Conservation (phyloP, 2,113 vertebrate genomes). For the Sceloporus undulatus region DNA sequence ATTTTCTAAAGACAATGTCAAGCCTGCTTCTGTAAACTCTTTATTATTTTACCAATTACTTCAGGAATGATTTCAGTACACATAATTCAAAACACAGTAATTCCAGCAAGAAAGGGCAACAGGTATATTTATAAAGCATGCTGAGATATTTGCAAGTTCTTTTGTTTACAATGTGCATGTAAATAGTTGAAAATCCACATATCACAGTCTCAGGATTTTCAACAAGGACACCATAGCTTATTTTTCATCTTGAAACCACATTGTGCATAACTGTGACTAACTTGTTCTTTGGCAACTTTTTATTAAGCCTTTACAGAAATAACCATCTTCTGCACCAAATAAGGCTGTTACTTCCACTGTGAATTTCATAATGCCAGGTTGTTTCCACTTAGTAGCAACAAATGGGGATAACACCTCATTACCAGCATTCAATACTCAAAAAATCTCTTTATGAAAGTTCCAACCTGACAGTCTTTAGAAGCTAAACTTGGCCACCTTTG, state of each 20-base stretch:
- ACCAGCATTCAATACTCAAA: not conserved
- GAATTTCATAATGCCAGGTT: not conserved
- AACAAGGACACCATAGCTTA: rapidly evolving
- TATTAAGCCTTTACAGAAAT: not conserved
- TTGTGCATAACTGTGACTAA: rapidly evolving
- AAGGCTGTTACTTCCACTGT: not conserved
- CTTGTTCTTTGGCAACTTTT: not conserved
- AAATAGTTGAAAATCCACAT: not conserved
- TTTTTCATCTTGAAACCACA: rapidly evolving
- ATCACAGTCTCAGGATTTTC: not conserved
- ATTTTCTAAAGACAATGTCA: rapidly evolving
- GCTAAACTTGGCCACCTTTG: not conserved
- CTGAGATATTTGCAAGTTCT: not conserved
- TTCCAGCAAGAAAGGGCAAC: not conserved
- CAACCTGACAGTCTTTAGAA: not conserved
- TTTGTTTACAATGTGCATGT: rapidly evolving
- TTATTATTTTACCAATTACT: slow-evolving; percentile 51
- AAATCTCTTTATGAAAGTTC: slow-evolving; percentile 1
- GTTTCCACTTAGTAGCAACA: not conserved
- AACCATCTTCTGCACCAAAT: rapidly evolving
- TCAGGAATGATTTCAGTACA: not conserved
- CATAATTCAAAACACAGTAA: not conserved
- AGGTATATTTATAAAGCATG: not conserved
- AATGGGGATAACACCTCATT: slow-evolving; percentile 1
- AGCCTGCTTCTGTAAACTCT: not conserved